Conservation (phyloP, 2,113 vertebrate species). For the Sander vitreus region DNA sequence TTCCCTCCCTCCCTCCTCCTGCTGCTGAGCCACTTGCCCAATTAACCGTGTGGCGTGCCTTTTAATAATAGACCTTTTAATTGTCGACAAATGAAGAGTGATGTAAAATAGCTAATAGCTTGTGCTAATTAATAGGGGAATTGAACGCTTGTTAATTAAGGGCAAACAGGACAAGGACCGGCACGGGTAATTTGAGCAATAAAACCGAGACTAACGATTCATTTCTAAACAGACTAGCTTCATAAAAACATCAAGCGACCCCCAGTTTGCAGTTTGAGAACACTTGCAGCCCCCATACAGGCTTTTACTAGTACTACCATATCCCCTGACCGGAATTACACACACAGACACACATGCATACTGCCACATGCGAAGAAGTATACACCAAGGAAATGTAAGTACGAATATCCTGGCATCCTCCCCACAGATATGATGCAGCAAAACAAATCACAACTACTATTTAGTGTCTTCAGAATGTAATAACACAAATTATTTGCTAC, state of each 20-base stretch:
- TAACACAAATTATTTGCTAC: slow-evolving; percentile 46
- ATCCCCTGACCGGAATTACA: slow-evolving; percentile 4
- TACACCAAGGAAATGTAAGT: slow-evolving; percentile 33
- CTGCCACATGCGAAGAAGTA: neutral
- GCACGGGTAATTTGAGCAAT: slow-evolving; percentile 90
- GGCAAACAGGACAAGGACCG: slow-evolving; percentile 91
- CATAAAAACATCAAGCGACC: slow-evolving; percentile 83
- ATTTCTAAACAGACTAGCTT: slow-evolving; percentile 88
- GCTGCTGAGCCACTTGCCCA: slow-evolving; percentile 84
- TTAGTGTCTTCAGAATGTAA: slow-evolving; percentile 29
- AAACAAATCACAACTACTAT: slow-evolving; percentile 35
- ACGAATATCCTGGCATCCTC: slow-evolving; percentile 18
- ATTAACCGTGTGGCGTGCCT: slow-evolving; percentile 87
- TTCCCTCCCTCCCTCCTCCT: slow-evolving; percentile 49
- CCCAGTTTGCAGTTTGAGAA: slow-evolving; percentile 40
- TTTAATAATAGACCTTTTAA: slow-evolving; percentile 94
- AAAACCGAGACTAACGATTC: slow-evolving; percentile 89
- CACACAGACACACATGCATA: slow-evolving; percentile 6
- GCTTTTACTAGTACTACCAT: neutral
- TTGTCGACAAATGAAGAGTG: slow-evolving; percentile 91
- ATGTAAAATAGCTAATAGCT: slow-evolving; percentile 93
- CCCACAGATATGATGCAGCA: slow-evolving; percentile 29
- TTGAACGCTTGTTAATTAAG: slow-evolving; percentile 95
- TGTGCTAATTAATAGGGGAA: slow-evolving; percentile 93
- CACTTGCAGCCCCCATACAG: slow-evolving; percentile 5